Conservation (phyloP, 2,113 vertebrate species). For the Rattus rattus region DNA sequence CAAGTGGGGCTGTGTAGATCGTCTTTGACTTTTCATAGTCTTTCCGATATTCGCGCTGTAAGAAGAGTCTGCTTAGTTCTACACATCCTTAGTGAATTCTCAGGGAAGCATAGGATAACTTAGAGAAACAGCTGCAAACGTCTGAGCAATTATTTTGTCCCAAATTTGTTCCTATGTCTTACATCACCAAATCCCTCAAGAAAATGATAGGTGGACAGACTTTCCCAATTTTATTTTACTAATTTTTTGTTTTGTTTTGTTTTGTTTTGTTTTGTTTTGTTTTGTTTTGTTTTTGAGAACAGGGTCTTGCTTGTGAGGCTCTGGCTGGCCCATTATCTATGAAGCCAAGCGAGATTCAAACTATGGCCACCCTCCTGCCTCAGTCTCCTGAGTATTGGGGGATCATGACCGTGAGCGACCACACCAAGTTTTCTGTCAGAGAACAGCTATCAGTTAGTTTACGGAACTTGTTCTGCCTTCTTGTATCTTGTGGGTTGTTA, state of each 20-base stretch:
- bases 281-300: neutral
- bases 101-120: neutral
- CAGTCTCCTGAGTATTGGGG: neutral
- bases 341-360: neutral
- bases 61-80: slow-evolving; percentile 48
- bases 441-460: neutral
- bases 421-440: neutral
- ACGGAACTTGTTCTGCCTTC: neutral
- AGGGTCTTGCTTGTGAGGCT: neutral
- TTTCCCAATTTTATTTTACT: slow-evolving; percentile 9
- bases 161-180: slow-evolving; percentile 7
- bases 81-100: neutral
- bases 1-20: slow-evolving; percentile 91
- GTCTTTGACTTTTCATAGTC: slow-evolving; percentile 94
- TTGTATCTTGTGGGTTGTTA: neutral
- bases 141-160: neutral
- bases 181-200: neutral
- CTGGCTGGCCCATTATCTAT: neutral
- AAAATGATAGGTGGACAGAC: neutral
- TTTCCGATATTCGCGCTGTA: slow-evolving; percentile 93
- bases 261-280: neutral
- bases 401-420: neutral
- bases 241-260: neutral
- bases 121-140: slow-evolving; percentile 18
- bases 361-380: neutral